Percentiles rank a stretch among this genome's conserved stretches.
phyloP scores from a whole-genome alignment of 2,797 vertebrate genomes.

The Saxicola maurus region DNA sequence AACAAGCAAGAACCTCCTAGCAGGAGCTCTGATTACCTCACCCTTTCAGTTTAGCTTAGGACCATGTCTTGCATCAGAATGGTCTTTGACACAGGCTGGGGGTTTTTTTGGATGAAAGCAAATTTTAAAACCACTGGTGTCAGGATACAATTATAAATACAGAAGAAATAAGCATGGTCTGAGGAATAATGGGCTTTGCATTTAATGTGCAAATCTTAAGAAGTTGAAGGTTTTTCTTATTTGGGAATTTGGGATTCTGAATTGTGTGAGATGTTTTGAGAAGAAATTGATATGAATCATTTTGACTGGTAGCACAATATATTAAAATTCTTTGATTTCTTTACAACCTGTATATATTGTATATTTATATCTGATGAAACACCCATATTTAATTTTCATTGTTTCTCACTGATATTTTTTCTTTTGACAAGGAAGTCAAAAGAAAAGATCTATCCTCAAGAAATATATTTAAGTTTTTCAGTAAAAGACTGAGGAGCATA shows the following conservation, averaged over 20 bases:
- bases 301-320: not conserved
- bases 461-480: not conserved
- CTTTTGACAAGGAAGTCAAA: not conserved
- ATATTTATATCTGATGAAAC: not conserved
- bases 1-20: not conserved
- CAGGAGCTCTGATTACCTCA: not conserved
- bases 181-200: not conserved
- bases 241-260: not conserved
- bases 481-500: not conserved
- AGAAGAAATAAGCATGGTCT: not conserved
- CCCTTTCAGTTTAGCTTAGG: not conserved
- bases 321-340: not conserved
- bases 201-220: not conserved
- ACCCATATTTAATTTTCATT: not conserved
- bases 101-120: not conserved
- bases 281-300: not conserved
- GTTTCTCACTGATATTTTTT: not conserved
- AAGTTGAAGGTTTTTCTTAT: not conserved
- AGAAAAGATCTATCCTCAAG: not conserved
- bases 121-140: not conserved
- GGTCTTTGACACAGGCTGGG: rapidly evolving
- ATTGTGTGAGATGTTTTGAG: not conserved
- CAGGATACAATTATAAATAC: not conserved
- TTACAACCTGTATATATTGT: not conserved
- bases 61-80: not conserved